Evolutionary conservation across 2,113 vertebrate species (phyloP), one percentile per base, ranked within the genome.

Genomic region (Semnornis frantzii): DNA sequence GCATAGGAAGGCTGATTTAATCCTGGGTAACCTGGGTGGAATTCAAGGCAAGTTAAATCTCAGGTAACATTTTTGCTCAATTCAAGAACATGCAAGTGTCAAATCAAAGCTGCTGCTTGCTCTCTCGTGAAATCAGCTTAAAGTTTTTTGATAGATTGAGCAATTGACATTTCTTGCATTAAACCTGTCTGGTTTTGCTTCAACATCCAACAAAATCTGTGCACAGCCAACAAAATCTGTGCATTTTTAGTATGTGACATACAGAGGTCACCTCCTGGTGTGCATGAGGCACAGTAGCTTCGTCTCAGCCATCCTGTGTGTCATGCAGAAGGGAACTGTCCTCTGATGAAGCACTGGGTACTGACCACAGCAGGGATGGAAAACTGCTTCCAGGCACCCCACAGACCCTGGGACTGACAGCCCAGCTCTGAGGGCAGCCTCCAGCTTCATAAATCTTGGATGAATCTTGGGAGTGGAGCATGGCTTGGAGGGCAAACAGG

Each of bases 401-500:
- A 1, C 8, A 3, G 46, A 16, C 24, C 78, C 25, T 1, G 27
- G 21, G 60, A n/a, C 8, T 66, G 34, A 9, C 0, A 0, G 19
- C 66, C 52, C 76, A 23, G 62, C 68, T 44, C 20, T 31, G 59
- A 30, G 39, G 23, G 23, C 73, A 81, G 46, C 59, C 34, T 54
- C 73, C 9, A 30, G 9, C 21, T 17, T 3, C 4, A 4, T 58
- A 21, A 17, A 57, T 2, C 24, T 16, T 1, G 5, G 30, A n/a
- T 9, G 42, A 24, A 42, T 11, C 31, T 33, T 6, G 6, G 33
- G 52, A 83, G 8, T 6, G 8, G 37, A 64, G 4, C 6, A 19
- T 1, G 3, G 7, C 39, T 4, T 4, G 20, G 50, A 66, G 62
- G 3, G 1, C 0, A 1, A 69, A 42, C 2, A 15, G 48, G 28